Evolutionary conservation across 2,888 invertebrate species (phyloP), one percentile per base, ranked within the genome.

Genomic region (Synergus umbraculus): DNA sequence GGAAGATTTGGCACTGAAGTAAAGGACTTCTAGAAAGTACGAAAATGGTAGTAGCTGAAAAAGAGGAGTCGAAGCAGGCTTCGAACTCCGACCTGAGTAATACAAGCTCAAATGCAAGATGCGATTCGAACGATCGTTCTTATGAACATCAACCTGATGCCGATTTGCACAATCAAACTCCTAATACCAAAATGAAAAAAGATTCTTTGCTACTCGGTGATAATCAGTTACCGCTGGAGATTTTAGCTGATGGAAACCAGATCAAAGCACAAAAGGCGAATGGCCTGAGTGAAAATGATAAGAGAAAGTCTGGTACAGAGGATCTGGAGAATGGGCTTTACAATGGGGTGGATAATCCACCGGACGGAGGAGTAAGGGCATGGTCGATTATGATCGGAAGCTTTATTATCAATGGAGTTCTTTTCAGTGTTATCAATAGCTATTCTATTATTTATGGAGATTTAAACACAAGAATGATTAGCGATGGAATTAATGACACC

Each of bases 371-470:
- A 12, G 78, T 77, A 15, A 94, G 96, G 87, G 97, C 97, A 0
- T 97, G 96, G 95, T 92, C 96, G 81, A 96, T 98, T 18, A 94
- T 97, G 94, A 87, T 97, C 64, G 97, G 96, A 65, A 97, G 98
- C 80, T 97, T 98, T 92, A 93, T 97, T 80, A 96, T 96, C 88
- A 98, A 98, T 92, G 98, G 98, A 8, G 95, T 98, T 76, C 93
- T 98, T 77, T 98, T 98, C 92, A 97, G 98, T 69, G 95, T 97
- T 66, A 97, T 98, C 89, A 98, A 98, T 93, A 96, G 96, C 0
- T 97, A 96, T 90, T 96, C 97, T 85, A 95, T 97, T 44, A 94
- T 98, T 84, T 97, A 96, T 90, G 93, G 94, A 9, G 94, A 95
- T 83, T 94, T 97, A 66, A 94, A 94, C 86, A 93, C 94, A 76